Evolutionary conservation across 2,797 vertebrate species (phyloP), one percentile per base, ranked within the genome.

Genomic region (Helicolenus hilgendorfi): DNA sequence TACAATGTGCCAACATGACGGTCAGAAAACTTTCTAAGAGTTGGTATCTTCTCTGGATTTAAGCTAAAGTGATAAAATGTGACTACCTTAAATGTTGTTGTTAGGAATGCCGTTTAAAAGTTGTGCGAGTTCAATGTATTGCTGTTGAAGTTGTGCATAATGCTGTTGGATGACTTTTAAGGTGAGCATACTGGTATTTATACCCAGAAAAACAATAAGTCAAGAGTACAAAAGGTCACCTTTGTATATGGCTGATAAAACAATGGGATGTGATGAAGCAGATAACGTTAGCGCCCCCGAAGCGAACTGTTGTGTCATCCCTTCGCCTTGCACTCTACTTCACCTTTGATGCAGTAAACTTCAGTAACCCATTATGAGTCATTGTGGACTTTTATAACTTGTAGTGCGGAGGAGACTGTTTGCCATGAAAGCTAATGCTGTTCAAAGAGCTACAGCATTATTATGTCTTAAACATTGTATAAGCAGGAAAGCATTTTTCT

Each of bases 311-410:
- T 65, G 56, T 38, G 14, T 24, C 41, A 64, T 71, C 79, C 67
- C 60, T 60, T 83, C 31, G 64, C 78, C 72, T 83, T 85, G 74
- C 70, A 81, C 91, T 91, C 55, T 67, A 2, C 79, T 81, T 86
- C 82, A 89, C 77, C 84, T 91, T 86, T 87, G 70, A 86, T 80
- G 75, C 59, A 72, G 68, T 18, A 76, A 92, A 85, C 71, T 72
- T 78, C 41, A 59, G 78, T 29, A 83, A 71, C 58, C 68, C 2
- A 29, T 73, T 79, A 91, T 77, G 81, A 91, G 77, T 89, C 82
- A 89, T 5, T 65, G 69, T 68, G 62, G 24, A 53, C 74, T 90
- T 85, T 86, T 90, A 91, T 90, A 88, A 89, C 64, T 78, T 79
- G 72, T 4, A 72, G 22, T 76, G 45, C 1, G 31, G 78, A 41